Evolutionary conservation across 2,113 vertebrate species (phyloP).

Genomic region (Ovibos moschatus): DNA sequence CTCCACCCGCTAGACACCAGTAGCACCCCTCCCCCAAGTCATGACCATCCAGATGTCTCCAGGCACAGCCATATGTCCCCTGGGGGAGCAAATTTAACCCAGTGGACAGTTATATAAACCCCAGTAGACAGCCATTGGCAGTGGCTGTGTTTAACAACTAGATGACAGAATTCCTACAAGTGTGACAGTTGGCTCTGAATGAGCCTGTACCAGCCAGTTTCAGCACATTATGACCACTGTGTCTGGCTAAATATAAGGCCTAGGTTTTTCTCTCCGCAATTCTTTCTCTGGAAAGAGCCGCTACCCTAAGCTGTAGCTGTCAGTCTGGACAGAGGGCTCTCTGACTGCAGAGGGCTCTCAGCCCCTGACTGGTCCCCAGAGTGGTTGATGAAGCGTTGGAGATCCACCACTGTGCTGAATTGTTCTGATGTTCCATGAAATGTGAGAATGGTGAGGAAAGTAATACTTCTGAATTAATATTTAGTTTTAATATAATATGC

Average conservation of each 20-base stretch:
- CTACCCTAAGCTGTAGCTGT: not conserved
- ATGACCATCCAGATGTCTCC: not conserved
- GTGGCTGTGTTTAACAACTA: not conserved
- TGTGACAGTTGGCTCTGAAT: not conserved
- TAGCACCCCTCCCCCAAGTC: too few relatives aligned
- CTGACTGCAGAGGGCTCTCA: not conserved
- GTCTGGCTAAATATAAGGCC: not conserved
- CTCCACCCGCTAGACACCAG: not conserved
- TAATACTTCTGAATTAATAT: not conserved
- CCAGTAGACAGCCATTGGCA: not conserved
- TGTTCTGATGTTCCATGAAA: not conserved
- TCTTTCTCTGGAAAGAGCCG: not conserved
- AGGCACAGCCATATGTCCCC: not conserved
- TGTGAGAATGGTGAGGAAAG: not conserved
- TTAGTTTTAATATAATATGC: not conserved
- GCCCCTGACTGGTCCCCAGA: not conserved
- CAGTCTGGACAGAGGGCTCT: not conserved
- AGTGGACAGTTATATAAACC: not conserved
- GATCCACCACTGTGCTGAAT: not conserved
- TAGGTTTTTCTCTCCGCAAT: not conserved
- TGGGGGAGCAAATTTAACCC: not conserved
- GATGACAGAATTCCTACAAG: not conserved
- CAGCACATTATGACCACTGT: not conserved
- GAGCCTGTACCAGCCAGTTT: not conserved
- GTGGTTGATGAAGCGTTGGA: not conserved